Conservation (phyloP, 1,140 invertebrate genomes). For the Centruroides sculpturatus region DNA sequence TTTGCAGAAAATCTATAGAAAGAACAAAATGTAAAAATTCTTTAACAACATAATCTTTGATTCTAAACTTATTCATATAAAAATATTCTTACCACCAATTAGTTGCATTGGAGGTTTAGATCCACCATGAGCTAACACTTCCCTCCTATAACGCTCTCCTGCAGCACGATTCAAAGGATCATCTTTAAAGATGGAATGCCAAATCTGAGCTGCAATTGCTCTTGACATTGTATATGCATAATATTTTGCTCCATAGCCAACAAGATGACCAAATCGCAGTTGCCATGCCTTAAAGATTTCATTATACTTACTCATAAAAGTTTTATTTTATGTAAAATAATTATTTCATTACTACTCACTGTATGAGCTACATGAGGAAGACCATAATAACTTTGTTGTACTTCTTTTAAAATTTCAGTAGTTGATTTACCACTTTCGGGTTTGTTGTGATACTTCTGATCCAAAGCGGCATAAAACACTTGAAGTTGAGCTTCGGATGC, state of each 20-base stretch:
- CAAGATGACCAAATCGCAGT: constrained; percentile 85
- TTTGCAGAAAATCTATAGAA: constrained; percentile 46
- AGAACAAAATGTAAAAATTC: constrained; percentile 2
- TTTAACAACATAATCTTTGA: not conserved
- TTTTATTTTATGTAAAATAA: not conserved
- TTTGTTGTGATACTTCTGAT: constrained; percentile 71
- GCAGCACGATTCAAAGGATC: constrained; percentile 62
- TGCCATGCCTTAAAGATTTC: constrained; percentile 58
- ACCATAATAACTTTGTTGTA: constrained; percentile 70
- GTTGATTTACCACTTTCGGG: constrained; percentile 26
- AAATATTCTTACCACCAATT: too few species aligned
- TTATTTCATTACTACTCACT: constrained; percentile 33
- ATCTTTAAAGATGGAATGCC: constrained; percentile 69
- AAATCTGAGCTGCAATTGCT: constrained; percentile 83
- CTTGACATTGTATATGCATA: constrained; percentile 92
- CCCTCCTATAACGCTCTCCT: constrained; percentile 57
- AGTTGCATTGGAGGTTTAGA: constrained; percentile 48
- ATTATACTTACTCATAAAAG: not conserved
- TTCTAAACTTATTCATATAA: too few species aligned
- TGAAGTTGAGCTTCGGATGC: constrained; percentile 86
- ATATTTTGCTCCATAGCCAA: constrained; percentile 96
- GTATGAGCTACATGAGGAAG: constrained; percentile 76
- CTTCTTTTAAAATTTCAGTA: constrained; percentile 60
- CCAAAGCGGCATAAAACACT: constrained; percentile 70
- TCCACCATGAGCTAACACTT: constrained; percentile 77